Evolutionary conservation across 2,888 invertebrate genomes (phyloP), one percentile per base, ranked within the genome.

Genomic region (Aelia acuminata): DNA sequence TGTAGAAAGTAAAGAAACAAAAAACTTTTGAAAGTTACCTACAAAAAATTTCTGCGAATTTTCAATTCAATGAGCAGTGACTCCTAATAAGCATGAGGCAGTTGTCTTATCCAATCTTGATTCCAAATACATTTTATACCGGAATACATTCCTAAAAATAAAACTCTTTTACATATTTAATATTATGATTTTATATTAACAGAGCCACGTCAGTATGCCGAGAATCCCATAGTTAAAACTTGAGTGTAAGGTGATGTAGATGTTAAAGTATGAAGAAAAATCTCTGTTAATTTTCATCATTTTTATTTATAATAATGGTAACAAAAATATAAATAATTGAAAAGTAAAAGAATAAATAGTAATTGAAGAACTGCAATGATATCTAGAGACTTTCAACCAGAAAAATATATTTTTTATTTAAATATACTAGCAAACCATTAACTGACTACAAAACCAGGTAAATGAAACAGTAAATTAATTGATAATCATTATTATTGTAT

Each of bases 61-160:
- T 50, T 48, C 87, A 53, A 49, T 87, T 39, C 47, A 47, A 70
- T 75, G 87, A 87, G 87, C 50, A 70, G 50, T 70, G 26, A 43
- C 87, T 26, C 48, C 75, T 57, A 47, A 35, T 48, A 75, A 80
- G 57, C 20, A 87, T 57, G 87, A 3, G 39, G 87, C 57, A 49
- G 57, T 87, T 87, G 87, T 47, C 26, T 48, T 80, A 80, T 49
- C 47, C 80, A 87, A 75, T 43, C 87, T 80, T 80, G 87, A 84
- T 80, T 84, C 87, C 87, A 87, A 87, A 49, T 80, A 87, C 49
- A 80, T 87, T 80, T 87, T 87, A 49, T 39, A 87, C 87, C 31
- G 87, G 75, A 84, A 48, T 87, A 87, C 87, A 87, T 80, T 86
- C 87, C 87, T 87, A 87, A 87, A 87, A 87, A 87, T 87, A 87